Percentiles rank a stretch among this genome's conserved stretches.
Conservation (phyloP, 2,113 vertebrate species). For the Illadopsis cleaveri region DNA sequence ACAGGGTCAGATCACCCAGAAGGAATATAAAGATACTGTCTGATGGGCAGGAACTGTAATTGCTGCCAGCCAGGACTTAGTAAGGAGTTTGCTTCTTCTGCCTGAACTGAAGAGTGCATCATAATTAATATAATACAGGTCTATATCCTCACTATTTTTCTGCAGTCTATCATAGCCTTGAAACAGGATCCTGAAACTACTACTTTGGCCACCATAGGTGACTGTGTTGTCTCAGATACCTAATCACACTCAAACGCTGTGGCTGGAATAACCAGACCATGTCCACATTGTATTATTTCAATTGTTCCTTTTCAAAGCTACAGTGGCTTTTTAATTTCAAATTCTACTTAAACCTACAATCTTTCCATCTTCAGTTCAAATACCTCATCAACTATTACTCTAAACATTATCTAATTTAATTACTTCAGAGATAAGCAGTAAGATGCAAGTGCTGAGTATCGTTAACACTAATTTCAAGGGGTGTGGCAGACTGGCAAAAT, state of each 20-base stretch:
- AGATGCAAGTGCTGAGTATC: background rate
- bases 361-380: background rate
- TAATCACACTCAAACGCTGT: background rate
- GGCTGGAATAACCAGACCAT: background rate
- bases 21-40: background rate
- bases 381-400: background rate
- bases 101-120: background rate
- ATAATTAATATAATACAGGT: background rate
- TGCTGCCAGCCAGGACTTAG: background rate
- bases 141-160: background rate
- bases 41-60: background rate
- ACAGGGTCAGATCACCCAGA: background rate
- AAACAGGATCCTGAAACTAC: background rate
- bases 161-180: background rate
- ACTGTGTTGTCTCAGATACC: background rate
- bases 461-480: background rate
- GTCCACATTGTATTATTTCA: background rate
- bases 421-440: background rate
- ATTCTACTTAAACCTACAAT: background rate
- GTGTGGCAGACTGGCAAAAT: background rate
- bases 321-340: background rate
- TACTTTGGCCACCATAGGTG: background rate
- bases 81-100: background rate
- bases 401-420: background rate
- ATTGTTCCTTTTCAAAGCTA: background rate